phyloP scores from a whole-genome alignment of 2,113 vertebrate genomes.

The Ceuthmochares aereus region DNA sequence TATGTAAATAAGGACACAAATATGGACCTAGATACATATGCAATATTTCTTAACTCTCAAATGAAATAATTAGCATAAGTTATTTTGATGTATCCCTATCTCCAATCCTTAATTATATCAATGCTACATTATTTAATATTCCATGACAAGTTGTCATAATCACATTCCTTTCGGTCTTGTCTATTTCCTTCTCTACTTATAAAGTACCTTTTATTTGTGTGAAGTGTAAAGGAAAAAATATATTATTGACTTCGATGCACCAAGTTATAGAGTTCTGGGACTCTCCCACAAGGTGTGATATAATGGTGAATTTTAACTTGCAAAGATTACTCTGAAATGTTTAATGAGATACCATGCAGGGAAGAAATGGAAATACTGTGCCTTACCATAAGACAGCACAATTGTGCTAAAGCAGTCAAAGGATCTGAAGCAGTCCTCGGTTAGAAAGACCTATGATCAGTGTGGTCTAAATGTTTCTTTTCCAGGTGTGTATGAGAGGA shows the following conservation, averaged over 20 bases:
- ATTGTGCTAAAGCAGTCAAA: neutral
- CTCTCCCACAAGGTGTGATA: neutral
- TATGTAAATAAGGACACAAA: slow-evolving; percentile 64
- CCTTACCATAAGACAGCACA: neutral
- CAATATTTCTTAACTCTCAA: slow-evolving; percentile 67
- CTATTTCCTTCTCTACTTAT: slow-evolving; percentile 28
- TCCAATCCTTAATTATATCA: slow-evolving; percentile 62
- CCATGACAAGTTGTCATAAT: slow-evolving; percentile 44
- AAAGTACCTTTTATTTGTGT: neutral
- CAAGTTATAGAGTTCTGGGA: neutral
- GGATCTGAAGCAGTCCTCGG: neutral
- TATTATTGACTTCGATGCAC: slow-evolving; percentile 1
- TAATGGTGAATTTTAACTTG: neutral
- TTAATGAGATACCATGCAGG: neutral
- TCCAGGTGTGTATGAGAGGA: neutral
- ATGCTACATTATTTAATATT: slow-evolving; percentile 58
- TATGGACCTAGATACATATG: slow-evolving; percentile 33
- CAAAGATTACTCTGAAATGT: neutral
- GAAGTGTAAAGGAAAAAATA: neutral
- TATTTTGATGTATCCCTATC: slow-evolving; percentile 47
- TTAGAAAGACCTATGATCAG: neutral
- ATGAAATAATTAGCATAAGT: slow-evolving; percentile 65
- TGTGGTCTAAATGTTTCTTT: neutral
- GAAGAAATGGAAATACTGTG: neutral
- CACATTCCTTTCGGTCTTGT: neutral